Evolutionary conservation across 2,113 vertebrate genomes (phyloP).

Genomic region (Leptosomus discolor): DNA sequence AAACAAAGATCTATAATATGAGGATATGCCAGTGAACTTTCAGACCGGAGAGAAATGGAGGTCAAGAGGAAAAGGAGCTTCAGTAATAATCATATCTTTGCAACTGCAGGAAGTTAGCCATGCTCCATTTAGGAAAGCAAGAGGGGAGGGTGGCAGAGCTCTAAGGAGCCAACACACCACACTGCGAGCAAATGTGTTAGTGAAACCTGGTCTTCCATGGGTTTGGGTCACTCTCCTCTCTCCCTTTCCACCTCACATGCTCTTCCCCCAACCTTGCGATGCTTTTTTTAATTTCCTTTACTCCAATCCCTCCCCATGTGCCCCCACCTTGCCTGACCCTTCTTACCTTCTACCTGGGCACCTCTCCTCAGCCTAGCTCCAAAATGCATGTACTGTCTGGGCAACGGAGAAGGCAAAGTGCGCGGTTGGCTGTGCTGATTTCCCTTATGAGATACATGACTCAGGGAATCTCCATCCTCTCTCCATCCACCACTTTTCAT

Average conservation of each 20-base stretch:
- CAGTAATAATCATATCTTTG: not conserved
- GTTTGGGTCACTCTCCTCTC: not conserved
- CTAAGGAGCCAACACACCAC: not conserved
- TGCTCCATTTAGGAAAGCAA: not conserved
- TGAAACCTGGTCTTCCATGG: not conserved
- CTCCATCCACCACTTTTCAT: not conserved
- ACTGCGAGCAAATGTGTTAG: rapidly evolving
- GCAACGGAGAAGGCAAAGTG: rapidly evolving
- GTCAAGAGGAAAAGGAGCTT: not conserved
- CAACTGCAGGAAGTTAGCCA: not conserved
- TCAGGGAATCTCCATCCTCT: not conserved
- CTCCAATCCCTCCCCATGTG: rapidly evolving
- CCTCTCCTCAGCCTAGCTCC: not conserved
- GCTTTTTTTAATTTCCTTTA: not conserved
- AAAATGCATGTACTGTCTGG: rapidly evolving
- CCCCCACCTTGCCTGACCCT: not conserved
- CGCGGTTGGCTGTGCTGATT: rapidly evolving
- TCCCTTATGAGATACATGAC: rapidly evolving
- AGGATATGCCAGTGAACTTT: not conserved
- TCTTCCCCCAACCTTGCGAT: not conserved
- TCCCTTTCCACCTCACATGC: not conserved
- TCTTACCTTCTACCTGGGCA: not conserved
- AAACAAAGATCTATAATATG: not conserved
- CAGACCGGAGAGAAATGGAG: not conserved
- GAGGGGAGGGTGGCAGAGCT: not conserved